Evolutionary conservation across 2,888 invertebrate species (phyloP), one percentile per base, ranked within the genome.

Genomic region (Antheraea assamensis): DNA sequence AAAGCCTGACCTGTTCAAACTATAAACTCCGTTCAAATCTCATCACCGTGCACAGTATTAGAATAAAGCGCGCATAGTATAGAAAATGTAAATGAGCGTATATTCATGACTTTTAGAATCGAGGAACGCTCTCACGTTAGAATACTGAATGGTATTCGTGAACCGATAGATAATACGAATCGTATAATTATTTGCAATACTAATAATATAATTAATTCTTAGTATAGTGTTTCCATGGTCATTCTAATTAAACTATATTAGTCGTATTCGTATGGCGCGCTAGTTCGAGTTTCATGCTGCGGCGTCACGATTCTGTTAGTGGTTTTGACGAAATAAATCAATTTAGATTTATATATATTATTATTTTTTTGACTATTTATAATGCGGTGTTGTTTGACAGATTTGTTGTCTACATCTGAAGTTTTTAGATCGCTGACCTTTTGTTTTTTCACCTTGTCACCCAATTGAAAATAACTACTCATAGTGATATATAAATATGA

Each of bases 241-340:
- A 61, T 73, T 71, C 52, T 74, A 75, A 75, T 74, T 75, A 75
- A 75, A 74, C 71, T 74, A 75, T 74, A 75, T 75, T 74, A 74
- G 71, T 35, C 61, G 73, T 55, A 55, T 35, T 70, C 30, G 24
- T 68, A 71, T 27, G 49, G 52, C 61, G 24, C 52, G 70, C 35
- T 70, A 21, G 68, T 17, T 64, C 61, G 27, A 30, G 30, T 27
- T 58, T 58, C n/a, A 5, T 64, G 17, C 58, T 58, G 70, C 42
- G 70, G n/a, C 70, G 70, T 73, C 70, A 73, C 73, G 73, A 70
- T 49, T 73, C 66, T 42, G 70, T 61, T n/a, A 55, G 42, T 55
- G n/a, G 27, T 27, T 31, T 31, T 58, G 49, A 68, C 66, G 70
- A 42, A 52, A 73, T 58, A 68, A 70, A 70, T 70, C 73, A 13